Percentiles rank a stretch among this genome's conserved stretches.
Evolutionary conservation across 2,888 invertebrate species (phyloP).

Genomic region (Ligdia adustata): DNA sequence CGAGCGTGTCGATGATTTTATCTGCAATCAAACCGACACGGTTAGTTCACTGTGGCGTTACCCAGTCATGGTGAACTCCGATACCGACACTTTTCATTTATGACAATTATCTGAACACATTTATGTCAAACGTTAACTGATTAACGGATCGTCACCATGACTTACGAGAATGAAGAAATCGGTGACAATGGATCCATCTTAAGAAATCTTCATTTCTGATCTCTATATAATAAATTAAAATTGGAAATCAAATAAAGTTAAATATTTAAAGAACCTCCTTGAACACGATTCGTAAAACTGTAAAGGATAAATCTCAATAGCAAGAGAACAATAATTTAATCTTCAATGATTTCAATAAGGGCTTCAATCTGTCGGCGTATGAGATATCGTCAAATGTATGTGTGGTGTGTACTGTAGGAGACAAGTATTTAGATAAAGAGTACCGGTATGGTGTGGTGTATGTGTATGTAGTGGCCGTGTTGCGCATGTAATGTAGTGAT

Average conservation of each 20-base stretch:
- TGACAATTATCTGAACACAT: constrained; percentile 21
- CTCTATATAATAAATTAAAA: constrained; percentile 36
- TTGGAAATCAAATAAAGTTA: constrained; percentile 46
- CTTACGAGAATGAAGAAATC: constrained; percentile 41
- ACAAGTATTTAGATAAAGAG: neutral
- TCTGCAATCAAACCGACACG: constrained; percentile 92
- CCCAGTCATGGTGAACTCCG: constrained; percentile 69
- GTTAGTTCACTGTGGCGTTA: constrained; percentile 57
- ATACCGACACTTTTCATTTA: constrained; percentile 18
- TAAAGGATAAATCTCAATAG: constrained; percentile 40
- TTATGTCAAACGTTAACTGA: constrained; percentile 41
- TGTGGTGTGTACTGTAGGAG: constrained; percentile 26
- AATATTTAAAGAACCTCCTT: constrained; percentile 49
- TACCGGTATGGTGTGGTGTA: neutral
- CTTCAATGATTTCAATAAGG: too few relatives aligned
- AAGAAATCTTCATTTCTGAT: constrained; percentile 33
- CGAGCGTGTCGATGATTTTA: constrained; percentile 98
- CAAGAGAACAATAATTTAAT: constrained; percentile 31
- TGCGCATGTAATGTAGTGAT: constrained; percentile 28
- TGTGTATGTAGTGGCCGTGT: constrained; percentile 29
- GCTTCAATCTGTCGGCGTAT: constrained; percentile 32
- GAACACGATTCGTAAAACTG: constrained; percentile 53
- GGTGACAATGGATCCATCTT: constrained; percentile 26
- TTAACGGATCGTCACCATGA: constrained; percentile 60
- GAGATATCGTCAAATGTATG: constrained; percentile 23